Base-by-base conservation (phyloP, 2,888 invertebrate species). In the Ferrisia virgata region DNA sequence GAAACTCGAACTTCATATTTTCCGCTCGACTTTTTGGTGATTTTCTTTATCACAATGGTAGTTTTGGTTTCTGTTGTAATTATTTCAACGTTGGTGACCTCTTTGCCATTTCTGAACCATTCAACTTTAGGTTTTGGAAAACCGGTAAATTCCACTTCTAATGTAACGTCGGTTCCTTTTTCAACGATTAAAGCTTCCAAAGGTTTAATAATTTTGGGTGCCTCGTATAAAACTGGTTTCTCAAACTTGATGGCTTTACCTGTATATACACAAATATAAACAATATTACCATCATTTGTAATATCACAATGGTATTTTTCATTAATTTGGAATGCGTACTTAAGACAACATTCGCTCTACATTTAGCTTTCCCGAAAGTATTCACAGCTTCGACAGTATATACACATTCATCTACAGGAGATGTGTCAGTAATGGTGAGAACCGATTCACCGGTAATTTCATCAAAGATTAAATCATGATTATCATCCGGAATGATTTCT, bases 1-100 rank as follows among this genome's bases (percentile, higher is more conserved):
- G 92, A 91, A n/a, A 95, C 93, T 33, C 93, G 90, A 15, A 96
- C 93, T 90, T 96, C 96, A 89, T 96, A 97, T 89, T 95, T 96
- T 36, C 97, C 97, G 85, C 92, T 91, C 88, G 95, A 94, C 87
- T 93, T 93, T 88, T 93, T 93, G 69, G 92, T 92, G 87, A 92
- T 91, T 86, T 94, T 92, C 47, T 91, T 89, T 85, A 96, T 92
- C 86, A 89, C 91, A 33, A 96, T 89, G 69, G 89, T 91, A 0
- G 94, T 93, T 85, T 90, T 91, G 76, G 91, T 92, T 85, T 92
- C 91, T 86, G 91, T 91, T 81, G 94, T 92, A 85, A 91, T 92
- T 86, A 93, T 92, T 80, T 93, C 91, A 86, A 90, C 91, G 76
- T 92, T 90, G 87, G 91, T 89, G 58, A 97, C 91, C 88, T 93